Evolutionary conservation across 2,888 invertebrate species (phyloP).

Genomic region (Ptychoptera contaminata): DNA sequence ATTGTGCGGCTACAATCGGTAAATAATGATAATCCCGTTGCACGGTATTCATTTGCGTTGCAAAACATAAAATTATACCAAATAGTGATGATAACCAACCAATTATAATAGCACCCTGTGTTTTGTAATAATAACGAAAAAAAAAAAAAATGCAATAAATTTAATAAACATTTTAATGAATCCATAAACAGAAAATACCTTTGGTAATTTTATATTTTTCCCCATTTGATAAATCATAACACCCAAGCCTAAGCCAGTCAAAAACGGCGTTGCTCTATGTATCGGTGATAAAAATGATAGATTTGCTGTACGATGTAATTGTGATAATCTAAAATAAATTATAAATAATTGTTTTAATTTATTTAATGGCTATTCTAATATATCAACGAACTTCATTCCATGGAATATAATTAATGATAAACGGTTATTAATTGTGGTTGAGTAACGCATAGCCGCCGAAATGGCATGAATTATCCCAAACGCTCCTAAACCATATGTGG

Average conservation of each 20-base stretch:
- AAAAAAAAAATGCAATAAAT: no score
- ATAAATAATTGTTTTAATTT: neutral
- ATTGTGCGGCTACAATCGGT: constrained; percentile 42
- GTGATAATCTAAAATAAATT: constrained; percentile 38
- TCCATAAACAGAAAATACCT: constrained; percentile 17
- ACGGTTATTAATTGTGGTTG: constrained; percentile 41
- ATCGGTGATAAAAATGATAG: constrained; percentile 43
- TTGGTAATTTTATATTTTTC: constrained; percentile 26
- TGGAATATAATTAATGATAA: constrained; percentile 49
- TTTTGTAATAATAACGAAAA: no score
- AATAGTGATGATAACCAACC: constrained; percentile 21
- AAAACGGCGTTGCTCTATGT: constrained; percentile 48
- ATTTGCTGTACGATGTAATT: constrained; percentile 51
- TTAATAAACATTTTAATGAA: constrained; percentile 1
- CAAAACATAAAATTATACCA: constrained; percentile 34
- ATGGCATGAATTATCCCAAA: constrained; percentile 39
- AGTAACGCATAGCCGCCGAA: constrained; percentile 46
- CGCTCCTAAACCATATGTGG: constrained; percentile 36
- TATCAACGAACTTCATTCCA: constrained; percentile 43
- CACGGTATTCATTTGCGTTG: constrained; percentile 42
- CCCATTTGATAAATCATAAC: constrained; percentile 35
- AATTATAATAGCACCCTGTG: constrained; percentile 4
- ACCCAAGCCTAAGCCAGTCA: constrained; percentile 47
- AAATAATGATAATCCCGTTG: constrained; percentile 42
- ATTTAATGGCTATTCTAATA: no score